These are phyloP conservation scores for Cathartes aura DNA, from an alignment of 2,113 vertebrate genomes.

Conservation along the genomic window DNA sequence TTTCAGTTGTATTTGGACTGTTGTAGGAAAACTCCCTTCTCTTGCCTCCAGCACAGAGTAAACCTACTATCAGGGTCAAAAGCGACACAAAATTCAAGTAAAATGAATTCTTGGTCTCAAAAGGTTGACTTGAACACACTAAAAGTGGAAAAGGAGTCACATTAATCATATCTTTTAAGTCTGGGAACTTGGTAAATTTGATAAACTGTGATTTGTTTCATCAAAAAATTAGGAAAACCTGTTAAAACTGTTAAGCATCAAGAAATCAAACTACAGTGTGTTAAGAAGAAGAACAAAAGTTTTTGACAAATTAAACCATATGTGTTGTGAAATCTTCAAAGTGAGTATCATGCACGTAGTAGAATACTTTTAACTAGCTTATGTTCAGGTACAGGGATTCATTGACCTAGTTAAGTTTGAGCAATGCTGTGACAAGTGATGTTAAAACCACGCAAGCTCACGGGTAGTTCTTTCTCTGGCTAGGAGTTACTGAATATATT, in stretches of 20 bases:
- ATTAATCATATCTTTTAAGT: neutral
- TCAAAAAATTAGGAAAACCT: neutral
- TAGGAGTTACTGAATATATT: neutral
- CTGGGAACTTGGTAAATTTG: neutral
- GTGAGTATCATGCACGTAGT: rapidly evolving
- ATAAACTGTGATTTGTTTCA: neutral
- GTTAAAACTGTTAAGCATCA: neutral
- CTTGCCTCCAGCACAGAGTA: neutral
- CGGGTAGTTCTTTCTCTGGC: neutral
- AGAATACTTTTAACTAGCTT: neutral
- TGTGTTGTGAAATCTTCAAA: neutral
- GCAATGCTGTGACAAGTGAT: neutral
- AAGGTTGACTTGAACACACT: neutral
- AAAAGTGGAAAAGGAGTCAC: neutral
- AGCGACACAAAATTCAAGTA: neutral
- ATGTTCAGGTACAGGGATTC: neutral
- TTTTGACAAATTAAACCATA: neutral
- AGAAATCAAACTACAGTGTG: neutral
- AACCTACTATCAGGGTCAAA: neutral
- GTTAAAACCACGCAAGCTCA: neutral
- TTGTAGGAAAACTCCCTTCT: neutral
- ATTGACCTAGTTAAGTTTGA: neutral
- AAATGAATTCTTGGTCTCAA: neutral
- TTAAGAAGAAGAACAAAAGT: neutral
- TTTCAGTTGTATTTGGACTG: neutral